phyloP scores from a whole-genome alignment of 2,113 vertebrate species.

The Thalassarche chlororhynchos region DNA sequence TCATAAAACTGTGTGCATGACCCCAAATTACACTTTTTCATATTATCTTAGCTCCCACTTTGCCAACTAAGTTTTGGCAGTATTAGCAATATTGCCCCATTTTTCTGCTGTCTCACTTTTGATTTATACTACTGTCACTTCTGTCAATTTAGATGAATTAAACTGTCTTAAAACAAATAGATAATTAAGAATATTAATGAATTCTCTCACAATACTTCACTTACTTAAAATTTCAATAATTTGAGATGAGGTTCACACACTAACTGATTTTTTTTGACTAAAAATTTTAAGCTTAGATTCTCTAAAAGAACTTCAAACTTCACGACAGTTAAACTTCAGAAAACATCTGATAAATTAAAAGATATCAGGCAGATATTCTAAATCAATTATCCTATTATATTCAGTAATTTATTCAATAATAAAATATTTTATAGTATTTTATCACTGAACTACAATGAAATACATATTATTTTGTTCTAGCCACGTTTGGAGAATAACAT shows the following conservation, averaged over 20 bases:
- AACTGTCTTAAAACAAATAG: neutral
- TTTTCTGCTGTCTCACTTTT: neutral
- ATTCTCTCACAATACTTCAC: neutral
- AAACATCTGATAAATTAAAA: neutral
- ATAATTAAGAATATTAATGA: neutral
- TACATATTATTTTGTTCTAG: neutral
- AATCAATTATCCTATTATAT: neutral
- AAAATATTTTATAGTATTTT: neutral
- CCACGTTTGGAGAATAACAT: neutral
- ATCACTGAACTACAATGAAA: neutral
- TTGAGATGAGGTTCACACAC: neutral
- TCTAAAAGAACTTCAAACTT: neutral
- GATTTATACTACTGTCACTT: neutral
- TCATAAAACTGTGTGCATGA: neutral
- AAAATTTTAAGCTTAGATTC: neutral
- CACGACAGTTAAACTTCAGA: neutral
- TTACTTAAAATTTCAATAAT: neutral
- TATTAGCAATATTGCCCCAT: neutral
- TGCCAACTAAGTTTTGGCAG: neutral
- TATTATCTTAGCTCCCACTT: neutral
- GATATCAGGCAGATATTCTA: neutral
- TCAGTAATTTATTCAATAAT: neutral
- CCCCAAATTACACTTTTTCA: neutral
- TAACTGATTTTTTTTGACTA: neutral
- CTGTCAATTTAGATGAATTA: conserved; percentile 26